Conservation (phyloP, 2,797 vertebrate genomes). For the Enteromius trimaculatus region DNA sequence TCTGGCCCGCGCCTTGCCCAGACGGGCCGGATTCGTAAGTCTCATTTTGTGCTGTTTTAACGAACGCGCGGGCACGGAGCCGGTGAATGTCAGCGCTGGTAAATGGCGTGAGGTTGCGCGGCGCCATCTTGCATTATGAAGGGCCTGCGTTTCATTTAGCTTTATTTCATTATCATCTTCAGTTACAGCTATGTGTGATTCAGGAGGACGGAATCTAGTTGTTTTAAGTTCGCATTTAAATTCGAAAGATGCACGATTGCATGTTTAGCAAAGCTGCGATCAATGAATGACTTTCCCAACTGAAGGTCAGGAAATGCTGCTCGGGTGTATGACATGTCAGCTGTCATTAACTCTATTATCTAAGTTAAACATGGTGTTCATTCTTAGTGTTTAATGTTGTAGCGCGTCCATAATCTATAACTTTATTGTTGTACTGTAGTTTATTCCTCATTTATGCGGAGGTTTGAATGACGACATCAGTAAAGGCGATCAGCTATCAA, state of each 20-base stretch:
- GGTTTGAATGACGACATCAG: neutral
- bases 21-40: constrained; percentile 89
- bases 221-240: rapidly evolving
- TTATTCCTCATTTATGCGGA: neutral
- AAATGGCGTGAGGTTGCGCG: constrained; percentile 58
- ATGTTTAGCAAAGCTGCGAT: neutral
- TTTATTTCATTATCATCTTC: neutral
- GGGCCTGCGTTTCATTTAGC: constrained; percentile 62
- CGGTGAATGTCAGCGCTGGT: constrained; percentile 31
- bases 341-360: neutral
- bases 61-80: rapidly evolving
- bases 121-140: constrained; percentile 69
- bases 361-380: neutral
- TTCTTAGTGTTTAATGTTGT: neutral
- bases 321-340: neutral
- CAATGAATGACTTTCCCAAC: constrained; percentile 59
- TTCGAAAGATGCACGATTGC: rapidly evolving
- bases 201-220: rapidly evolving
- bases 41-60: neutral
- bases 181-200: no score
- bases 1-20: constrained; percentile 84
- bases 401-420: neutral
- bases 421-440: neutral
- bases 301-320: constrained; percentile 71
- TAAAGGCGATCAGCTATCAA: no score